Base-by-base conservation (phyloP, 2,888 invertebrate genomes). In the Drosophila mulleri region DNA sequence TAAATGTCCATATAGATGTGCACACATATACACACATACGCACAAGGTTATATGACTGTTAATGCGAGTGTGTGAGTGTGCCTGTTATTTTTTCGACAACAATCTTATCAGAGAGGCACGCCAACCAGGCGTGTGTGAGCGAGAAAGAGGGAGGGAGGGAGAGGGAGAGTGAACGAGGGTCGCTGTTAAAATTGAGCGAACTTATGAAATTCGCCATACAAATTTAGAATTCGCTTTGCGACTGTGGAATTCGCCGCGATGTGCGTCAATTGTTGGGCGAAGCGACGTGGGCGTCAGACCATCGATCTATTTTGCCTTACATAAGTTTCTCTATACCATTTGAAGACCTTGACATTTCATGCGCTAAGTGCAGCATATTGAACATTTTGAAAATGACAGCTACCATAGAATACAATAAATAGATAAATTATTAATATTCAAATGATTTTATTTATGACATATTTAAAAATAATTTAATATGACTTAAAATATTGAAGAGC, bases 41-140 rank as follows among this genome's bases (percentile, higher is more conserved):
- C 29, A 48, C 14, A 35, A 29, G 41, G 37, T 3, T 47, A 60
- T 62, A 69, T 76, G 45, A 29, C 48, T 58, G 41, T 69, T 58
- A 53, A 72, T 76, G 70, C 65, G 66, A 54, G 60, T 64, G 71
- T 74, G 63, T 75, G 62, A 65, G 56, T 47, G 54, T 67, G 63
- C 61, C 45, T 70, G 66, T 47, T 26, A 26, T 60, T 65, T 69
- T 75, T 80, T 71, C 66, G 54, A 69, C 68, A 74, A 79, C 89
- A 84, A 84, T 79, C 84, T 84, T 86, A 84, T 84, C 89, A 67
- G 70, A 66, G 67, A 54, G 54, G 12, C 53, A 39, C 8, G 16
- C 11, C 39, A 35, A 37, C 12, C 23, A 23, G 44, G 9, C 41
- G 47, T 23, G 37, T 5, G 37, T 16, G 39, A 44, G 44, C 2